Evolutionary conservation across 2,888 invertebrate species (phyloP), one percentile per base, ranked within the genome.

Genomic region (Tuta absoluta): DNA sequence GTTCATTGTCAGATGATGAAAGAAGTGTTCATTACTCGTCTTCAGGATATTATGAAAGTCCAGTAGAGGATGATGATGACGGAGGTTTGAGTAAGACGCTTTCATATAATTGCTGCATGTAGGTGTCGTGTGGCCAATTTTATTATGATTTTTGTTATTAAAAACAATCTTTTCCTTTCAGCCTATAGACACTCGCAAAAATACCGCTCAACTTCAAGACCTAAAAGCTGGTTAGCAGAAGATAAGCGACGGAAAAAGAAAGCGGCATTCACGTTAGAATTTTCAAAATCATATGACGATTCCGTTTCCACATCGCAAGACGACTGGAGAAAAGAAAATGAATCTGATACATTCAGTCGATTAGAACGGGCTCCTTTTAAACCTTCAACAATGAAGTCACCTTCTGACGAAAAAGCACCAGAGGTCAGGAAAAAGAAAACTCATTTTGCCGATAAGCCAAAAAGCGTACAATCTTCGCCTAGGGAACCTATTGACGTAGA

Each of bases 21-120:
- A 89, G 94, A 78, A 95, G 94, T 84, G 94, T 92, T 69, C 94
- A 94, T 68, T 95, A 95, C 81, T 95, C 95, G 38, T 95, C 95
- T 5, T 95, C 95, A 2, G 95, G 95, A 0, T 95, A 95, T 81
- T 95, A 95, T 78, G 95, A 95, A 82, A 95, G 95, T 79, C 95
- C 95, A 14, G 93, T 93, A 51, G 95, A 95, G 67, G 95, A 95
- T 74, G 93, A 93, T 72, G 94, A 93, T 72, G 87, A 90, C 71
- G 92, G 90, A 67, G 92, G 92, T 62, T 84, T 92, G 81, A 92
- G 91, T 91, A 86, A 76, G 85, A 67, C 38, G 53, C 56, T 59
- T 62, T 53, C 48, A 58, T 56, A 56, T 12, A 60, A 48, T 56
- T 61, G 28, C 33, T 56, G 33, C 33, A 28, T 56, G 33, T 56